Base-by-base conservation (phyloP, 1,140 invertebrate genomes). In the Wasmannia auropunctata region DNA sequence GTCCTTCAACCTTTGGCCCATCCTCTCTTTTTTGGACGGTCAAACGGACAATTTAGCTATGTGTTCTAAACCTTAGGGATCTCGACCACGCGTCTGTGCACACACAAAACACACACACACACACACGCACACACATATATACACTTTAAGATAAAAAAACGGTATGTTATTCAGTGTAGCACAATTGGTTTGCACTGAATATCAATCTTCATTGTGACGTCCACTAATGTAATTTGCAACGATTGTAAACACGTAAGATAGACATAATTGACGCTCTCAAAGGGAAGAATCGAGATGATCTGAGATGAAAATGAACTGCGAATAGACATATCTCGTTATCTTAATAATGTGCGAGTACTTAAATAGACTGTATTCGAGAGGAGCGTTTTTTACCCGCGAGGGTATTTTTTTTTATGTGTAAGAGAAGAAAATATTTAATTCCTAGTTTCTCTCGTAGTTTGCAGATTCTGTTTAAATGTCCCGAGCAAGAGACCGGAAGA, bases 181-280 rank as follows among this genome's bases (percentile, higher is more conserved):
- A 86, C 85, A 83, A 58, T 8, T 62, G 67, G 79, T 83, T 77
- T 90, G 91, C 90, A 91, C 90, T 86, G 87, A 88, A 88, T 86
- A 91, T 65, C 85, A 89, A 91, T 87, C 86, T 90, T 91, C 86
- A 91, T 91, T 90, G 90, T 91, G 90, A 91, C 88, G 91, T 91
- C 91, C 91, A 91, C 87, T 90, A 91, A 89, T 91, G 86, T 90
- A 91, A 89, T 84, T 87, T 81, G 62, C 89, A 74, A 81, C 86
- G 90, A 88, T 91, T 76, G 90, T 91, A 91, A 86, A 86, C 75
- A 85, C 87, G 83, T 89, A 89, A 88, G 87, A 91, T 86, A 54
- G 58, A 54, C 43, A 58, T 37, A 54, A 34, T 74, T 22, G 19
- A 49, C 16, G 43, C 40, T 37, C 56, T 58, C 34, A 2, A 72